A percentile compares a stretch with the other conserved stretches of the same genome.
phyloP scores from a whole-genome alignment of 2,888 invertebrate genomes.

The Pristionchus maxplancki region DNA sequence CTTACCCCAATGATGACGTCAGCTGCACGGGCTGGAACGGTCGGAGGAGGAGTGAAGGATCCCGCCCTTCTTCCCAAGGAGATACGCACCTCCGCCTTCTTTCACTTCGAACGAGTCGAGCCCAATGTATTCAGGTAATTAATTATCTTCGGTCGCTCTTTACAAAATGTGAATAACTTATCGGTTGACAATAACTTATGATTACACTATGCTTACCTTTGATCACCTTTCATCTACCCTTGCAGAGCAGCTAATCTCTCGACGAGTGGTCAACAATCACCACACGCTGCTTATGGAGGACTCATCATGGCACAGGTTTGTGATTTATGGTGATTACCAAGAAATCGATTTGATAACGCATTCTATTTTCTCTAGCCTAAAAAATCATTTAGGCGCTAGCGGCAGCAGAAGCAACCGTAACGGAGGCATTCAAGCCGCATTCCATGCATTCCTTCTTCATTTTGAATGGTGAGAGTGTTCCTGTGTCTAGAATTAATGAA shows the following conservation, averaged over 20 bases:
- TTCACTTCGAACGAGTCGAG: slow-evolving; percentile 57
- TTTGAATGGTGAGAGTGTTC: slow-evolving; percentile 63
- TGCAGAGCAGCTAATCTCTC: slow-evolving; percentile 59
- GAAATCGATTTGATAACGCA: background rate
- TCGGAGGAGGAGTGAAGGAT: slow-evolving; percentile 24
- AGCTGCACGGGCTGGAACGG: background rate
- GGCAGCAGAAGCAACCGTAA: slow-evolving; percentile 71
- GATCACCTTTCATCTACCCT: background rate
- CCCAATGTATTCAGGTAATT: slow-evolving; percentile 60
- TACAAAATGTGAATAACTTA: background rate
- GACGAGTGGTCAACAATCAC: slow-evolving; percentile 60
- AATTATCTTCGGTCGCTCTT: background rate
- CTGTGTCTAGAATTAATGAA: background rate
- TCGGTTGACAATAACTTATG: background rate
- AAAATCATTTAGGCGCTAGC: slow-evolving; percentile 59
- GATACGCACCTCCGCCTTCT: slow-evolving; percentile 52
- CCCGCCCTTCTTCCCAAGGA: background rate
- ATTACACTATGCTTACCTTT: background rate
- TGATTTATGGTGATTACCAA: no score
- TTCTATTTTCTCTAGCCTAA: background rate
- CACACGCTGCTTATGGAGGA: slow-evolving; percentile 72
- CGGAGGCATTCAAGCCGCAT: slow-evolving; percentile 67
- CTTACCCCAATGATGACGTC: background rate
- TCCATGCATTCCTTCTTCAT: slow-evolving; percentile 74
- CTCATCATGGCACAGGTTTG: slow-evolving; percentile 71